Base-by-base conservation (phyloP, 2,113 vertebrate species). In the Rhadina sibilatrix region DNA sequence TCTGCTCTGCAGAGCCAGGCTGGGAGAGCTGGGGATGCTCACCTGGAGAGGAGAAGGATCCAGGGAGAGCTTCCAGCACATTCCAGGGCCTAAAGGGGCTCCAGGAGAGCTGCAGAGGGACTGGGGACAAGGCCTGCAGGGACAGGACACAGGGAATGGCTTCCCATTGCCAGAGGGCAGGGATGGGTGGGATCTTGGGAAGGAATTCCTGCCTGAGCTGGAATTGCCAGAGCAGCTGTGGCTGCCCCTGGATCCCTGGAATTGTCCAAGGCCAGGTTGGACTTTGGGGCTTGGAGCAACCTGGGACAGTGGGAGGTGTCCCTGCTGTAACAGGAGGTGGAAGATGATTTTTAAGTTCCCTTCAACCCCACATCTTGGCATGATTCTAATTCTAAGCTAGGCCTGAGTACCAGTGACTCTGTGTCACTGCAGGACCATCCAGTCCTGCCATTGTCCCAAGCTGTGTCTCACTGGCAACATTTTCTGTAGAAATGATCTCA, bases 381-480 rank as follows among this genome's bases (percentile, higher is more conserved):
- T 3, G 24, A 25, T 28, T 30, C 12, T 27, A 4, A 17, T 35
- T 46, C 44, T 33, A 21, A 80, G 15, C 25, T 5, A 8, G 28
- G 5, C 22, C 54, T 56, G 28, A 35, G 6, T 18, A 6, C 4
- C 60, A 3, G 22, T 21, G 3, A 2, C 23, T 72, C 22, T 16
- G 28, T 27, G 40, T 9, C 40, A 1, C 37, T 30, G 0, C 33
- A 44, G 2, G 18, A 12, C 10, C 10, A 7, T 20, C 35, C 33
- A 15, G 4, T 37, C 30, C 69, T 5, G 0, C 22, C 31, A 4
- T 1, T 21, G 18, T 63, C 21, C 3, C 60, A 30, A n/a, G 30
- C 40, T 65, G 3, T 49, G 6, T 27, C 31, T 30, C 5, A 1
- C 14, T n/a, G 7, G 28, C 46, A 53, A 0, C 16, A 1, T 42